phyloP scores from a whole-genome alignment of 2,797 vertebrate species.

The Artibeus lituratus region DNA sequence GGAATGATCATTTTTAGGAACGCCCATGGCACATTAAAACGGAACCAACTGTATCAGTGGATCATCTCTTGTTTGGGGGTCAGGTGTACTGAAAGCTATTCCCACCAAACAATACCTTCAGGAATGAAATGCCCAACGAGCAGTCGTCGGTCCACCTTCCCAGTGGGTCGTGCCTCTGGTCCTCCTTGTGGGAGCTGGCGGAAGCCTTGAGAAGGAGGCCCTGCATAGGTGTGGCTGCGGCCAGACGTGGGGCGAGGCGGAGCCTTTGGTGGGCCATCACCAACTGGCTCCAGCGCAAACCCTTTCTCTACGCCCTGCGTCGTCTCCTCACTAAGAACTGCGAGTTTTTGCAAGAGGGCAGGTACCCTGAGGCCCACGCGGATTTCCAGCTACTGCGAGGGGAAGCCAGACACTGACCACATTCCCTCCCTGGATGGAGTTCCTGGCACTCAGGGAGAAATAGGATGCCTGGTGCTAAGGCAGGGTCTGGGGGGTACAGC shows the following conservation, averaged over 20 bases:
- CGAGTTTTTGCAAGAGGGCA: neutral
- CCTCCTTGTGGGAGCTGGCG: neutral
- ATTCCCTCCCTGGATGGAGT: neutral
- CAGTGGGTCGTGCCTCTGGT: neutral
- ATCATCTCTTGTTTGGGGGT: neutral
- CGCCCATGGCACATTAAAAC: accelerated
- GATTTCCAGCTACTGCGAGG: neutral
- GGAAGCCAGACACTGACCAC: neutral
- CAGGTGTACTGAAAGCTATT: neutral
- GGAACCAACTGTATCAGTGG: neutral
- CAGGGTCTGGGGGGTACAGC: neutral
- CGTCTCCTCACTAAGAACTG: neutral
- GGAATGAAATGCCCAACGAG: neutral
- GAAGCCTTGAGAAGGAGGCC: neutral
- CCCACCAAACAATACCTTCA: neutral
- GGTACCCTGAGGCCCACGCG: neutral
- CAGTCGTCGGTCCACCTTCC: neutral
- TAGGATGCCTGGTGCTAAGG: neutral
- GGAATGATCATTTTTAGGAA: neutral
- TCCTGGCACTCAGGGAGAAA: slow-evolving; percentile 9
- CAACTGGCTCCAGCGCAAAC: neutral
- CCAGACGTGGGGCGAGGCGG: neutral
- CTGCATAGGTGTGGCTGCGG: neutral
- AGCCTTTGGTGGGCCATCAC: neutral
- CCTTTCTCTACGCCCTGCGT: no score